A percentile compares a stretch with the other conserved stretches of the same genome.
phyloP scores from a whole-genome alignment of 2,113 vertebrate species.

The Cochlearius cochlearius region DNA sequence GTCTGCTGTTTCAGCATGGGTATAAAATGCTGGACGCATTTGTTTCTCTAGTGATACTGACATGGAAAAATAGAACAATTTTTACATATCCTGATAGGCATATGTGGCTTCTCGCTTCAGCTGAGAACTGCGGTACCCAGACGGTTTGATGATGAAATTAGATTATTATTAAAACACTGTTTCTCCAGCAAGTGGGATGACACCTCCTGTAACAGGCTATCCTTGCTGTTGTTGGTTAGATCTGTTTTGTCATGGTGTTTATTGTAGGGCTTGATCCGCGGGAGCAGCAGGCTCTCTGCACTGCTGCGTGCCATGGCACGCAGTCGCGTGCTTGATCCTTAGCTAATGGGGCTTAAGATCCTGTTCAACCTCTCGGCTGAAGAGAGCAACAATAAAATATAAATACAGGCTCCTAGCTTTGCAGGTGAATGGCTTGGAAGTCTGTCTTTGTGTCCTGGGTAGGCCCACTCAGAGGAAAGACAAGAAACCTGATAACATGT shows the following conservation, averaged over 20 bases:
- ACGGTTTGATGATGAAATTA: background rate
- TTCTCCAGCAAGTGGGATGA: background rate
- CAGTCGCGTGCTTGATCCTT: background rate
- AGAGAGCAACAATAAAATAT: background rate
- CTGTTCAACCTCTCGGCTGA: background rate
- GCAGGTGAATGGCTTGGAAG: background rate
- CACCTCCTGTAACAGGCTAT: background rate
- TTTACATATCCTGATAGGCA: background rate
- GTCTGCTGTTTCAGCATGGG: background rate
- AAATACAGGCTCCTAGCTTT: background rate
- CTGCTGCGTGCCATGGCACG: background rate
- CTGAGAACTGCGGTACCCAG: background rate
- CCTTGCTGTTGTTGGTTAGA: background rate
- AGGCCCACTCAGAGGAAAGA: background rate
- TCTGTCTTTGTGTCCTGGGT: background rate
- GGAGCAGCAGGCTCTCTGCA: background rate
- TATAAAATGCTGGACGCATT: background rate
- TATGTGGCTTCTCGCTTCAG: background rate
- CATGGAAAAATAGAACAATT: background rate
- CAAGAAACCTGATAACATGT: background rate
- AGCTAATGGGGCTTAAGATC: background rate
- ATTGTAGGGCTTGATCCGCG: accelerated
- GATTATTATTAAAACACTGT: background rate
- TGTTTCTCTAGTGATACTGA: background rate
- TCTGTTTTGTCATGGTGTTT: background rate